Percentiles rank a stretch among this genome's conserved stretches.
Conservation (phyloP, 1,140 invertebrate genomes). For the Bombus superbus region DNA sequence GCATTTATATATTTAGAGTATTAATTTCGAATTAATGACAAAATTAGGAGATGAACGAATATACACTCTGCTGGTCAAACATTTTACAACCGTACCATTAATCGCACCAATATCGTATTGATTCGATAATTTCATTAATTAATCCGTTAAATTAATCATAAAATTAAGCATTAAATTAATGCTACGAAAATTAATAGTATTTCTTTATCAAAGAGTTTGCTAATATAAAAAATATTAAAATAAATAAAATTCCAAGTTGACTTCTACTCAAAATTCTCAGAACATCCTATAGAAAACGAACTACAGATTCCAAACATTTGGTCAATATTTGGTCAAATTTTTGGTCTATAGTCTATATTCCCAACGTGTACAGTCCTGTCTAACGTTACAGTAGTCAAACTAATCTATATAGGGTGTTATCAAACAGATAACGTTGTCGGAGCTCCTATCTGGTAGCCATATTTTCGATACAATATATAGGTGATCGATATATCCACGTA, state of each 20-base stretch:
- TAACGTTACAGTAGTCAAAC: conserved; percentile 73
- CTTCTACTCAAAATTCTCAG: too few species aligned
- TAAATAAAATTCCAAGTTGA: too few species aligned
- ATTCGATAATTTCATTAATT: background rate
- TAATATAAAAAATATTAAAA: background rate
- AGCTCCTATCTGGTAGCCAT: conserved; percentile 81
- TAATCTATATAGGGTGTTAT: conserved; percentile 78
- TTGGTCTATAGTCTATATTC: too few species aligned
- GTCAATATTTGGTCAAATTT: background rate
- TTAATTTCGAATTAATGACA: background rate
- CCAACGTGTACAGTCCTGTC: background rate
- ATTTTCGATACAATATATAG: conserved; percentile 82
- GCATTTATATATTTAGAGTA: background rate
- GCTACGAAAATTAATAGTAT: background rate
- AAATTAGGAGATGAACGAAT: background rate
- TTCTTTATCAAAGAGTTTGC: background rate
- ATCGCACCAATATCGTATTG: too few species aligned
- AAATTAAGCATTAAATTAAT: background rate
- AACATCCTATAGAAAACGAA: too few species aligned
- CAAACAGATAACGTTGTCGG: conserved; percentile 80
- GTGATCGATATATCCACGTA: conserved; percentile 77
- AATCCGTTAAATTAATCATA: background rate
- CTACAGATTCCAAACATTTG: too few species aligned
- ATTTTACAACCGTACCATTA: too few species aligned
- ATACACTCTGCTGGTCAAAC: too few species aligned